Percentiles rank a stretch among this genome's conserved stretches.
Conservation (phyloP, 2,113 vertebrate genomes). For the Crotalus tigris region DNA sequence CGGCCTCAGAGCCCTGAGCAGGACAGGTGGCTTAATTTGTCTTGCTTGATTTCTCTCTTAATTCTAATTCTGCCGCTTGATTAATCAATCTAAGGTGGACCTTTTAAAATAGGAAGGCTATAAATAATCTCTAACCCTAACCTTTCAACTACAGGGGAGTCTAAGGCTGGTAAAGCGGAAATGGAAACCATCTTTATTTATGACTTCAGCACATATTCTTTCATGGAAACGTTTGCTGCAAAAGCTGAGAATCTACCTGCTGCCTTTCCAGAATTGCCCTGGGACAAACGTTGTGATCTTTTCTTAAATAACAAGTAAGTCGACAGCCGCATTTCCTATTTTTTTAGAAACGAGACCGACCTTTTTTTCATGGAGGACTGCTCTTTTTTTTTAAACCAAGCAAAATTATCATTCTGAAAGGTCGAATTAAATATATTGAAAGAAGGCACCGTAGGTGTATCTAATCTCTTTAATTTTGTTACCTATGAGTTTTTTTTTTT, state of each 20-base stretch:
- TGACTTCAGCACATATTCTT: constrained; percentile 53
- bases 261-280: constrained; percentile 18
- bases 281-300: constrained; percentile 61
- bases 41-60: background rate
- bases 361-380: background rate
- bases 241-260: background rate
- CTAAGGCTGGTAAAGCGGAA: background rate
- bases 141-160: constrained; percentile 43
- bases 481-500: background rate
- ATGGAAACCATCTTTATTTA: constrained; percentile 62
- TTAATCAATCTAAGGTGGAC: background rate
- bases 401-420: background rate
- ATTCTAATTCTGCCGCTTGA: background rate
- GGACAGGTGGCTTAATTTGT: background rate
- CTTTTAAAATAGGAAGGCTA: background rate
- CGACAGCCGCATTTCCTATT: background rate
- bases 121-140: background rate
- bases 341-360: background rate
- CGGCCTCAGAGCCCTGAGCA: background rate
- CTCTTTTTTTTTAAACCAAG: background rate
- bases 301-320: constrained; percentile 62
- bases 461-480: background rate
- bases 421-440: background rate
- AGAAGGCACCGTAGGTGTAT: background rate
- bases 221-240: constrained; percentile 47